Evolutionary conservation across 1,140 invertebrate genomes (phyloP), one percentile per base, ranked within the genome.

Genomic region (Panagrolaimus sp.): DNA sequence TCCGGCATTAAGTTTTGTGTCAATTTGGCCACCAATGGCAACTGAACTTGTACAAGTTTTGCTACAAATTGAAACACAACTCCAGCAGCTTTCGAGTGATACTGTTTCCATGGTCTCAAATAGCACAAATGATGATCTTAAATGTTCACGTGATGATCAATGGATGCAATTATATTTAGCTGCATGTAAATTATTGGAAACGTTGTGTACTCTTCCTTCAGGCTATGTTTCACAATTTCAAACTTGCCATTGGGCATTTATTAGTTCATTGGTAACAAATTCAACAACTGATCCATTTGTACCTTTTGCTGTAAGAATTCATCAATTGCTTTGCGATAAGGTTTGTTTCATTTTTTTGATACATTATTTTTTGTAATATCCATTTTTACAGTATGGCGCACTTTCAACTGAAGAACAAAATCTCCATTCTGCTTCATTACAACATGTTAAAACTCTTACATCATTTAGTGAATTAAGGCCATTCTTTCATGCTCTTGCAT

Each of bases 1-100:
- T 87, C 92, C 91, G 9, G 88, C 91, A 0, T 87, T 90, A 71
- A 90, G 92, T 75, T 88, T 95, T 4, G 92, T 91, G 9, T 92
- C 91, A 0, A 84, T 96, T 31, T 96, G 93, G 93, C 93, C 93
- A 7, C 90, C 91, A 47, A 92, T 96, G 76, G 91, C 95, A 65
- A 92, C 91, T 51, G 93, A 96, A 87, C 88, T 95, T 86, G 90
- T 82, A 9, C 74, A 93, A 86, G 91, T 93, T 4, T 91, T 93
- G 74, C 84, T 93, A 38, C 90, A 92, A 80, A 91, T 95, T 78
- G 92, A 95, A 83, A 90, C 92, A 78, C 91, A 93, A 79, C 82
- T 94, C 88, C 88, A 42, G 90, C 92, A 31, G 20, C 51, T 57
- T 57, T 25, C 51, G 9, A 11, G 1, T 11, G 43, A 38, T 5